Conservation (phyloP, 2,797 vertebrate genomes). For the Euthynnus affinis region DNA sequence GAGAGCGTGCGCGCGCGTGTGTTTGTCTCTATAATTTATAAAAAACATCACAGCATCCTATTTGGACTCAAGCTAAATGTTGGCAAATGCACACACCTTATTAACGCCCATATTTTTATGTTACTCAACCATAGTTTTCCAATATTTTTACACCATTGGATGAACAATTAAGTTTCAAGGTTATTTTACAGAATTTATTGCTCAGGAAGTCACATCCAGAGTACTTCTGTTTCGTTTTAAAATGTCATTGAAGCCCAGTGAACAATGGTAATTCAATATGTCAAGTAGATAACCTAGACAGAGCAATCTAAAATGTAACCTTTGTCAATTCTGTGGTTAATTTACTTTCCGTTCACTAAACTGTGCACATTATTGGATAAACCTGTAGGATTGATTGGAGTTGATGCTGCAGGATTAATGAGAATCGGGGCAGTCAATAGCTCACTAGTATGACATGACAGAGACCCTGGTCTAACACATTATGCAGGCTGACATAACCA, state of each 20-base stretch:
- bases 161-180: constrained; percentile 10
- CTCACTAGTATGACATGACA: constrained; percentile 61
- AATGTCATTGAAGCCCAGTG: neutral
- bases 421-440: constrained; percentile 37
- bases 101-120: neutral
- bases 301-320: neutral
- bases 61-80: neutral
- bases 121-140: neutral
- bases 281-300: neutral
- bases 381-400: constrained; percentile 21
- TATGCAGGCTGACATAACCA: constrained; percentile 77
- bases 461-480: constrained; percentile 63
- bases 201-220: neutral
- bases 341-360: neutral
- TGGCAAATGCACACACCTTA: neutral
- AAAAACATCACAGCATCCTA: neutral
- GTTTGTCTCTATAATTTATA: neutral
- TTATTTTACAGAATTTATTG: neutral
- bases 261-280: neutral
- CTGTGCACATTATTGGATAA: neutral
- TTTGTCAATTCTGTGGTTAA: neutral
- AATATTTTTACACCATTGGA: neutral
- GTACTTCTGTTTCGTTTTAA: neutral
- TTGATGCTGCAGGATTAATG: constrained; percentile 47
- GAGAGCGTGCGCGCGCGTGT: too few species aligned